Evolutionary conservation across 64 coral and sea anemone species (phyloP).

Genomic region (Anthopleura sola): DNA sequence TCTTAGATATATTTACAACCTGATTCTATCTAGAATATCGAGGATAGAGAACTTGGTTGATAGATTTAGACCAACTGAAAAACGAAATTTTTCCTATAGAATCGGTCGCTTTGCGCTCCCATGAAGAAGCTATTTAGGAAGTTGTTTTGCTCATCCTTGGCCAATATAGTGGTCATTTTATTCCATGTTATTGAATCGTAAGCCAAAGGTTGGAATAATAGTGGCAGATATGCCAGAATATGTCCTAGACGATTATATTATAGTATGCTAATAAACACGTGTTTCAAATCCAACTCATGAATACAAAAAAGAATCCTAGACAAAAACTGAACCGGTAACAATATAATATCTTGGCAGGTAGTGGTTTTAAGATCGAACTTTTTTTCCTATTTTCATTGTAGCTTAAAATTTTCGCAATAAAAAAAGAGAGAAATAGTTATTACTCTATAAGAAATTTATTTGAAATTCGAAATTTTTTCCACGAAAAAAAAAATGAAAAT

Average conservation of each 20-base stretch:
- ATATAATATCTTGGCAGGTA: background rate
- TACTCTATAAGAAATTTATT: background rate
- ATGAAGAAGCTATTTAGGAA: background rate
- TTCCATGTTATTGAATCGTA: background rate
- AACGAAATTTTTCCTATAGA: too few relatives aligned
- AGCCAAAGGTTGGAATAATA: background rate
- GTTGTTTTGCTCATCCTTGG: background rate
- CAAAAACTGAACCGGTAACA: background rate
- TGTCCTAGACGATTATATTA: background rate
- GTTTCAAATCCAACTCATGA: background rate
- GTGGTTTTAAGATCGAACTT: background rate
- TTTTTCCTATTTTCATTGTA: background rate
- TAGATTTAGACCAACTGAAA: too few relatives aligned
- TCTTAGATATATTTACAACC: too few relatives aligned
- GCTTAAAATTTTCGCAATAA: too few relatives aligned
- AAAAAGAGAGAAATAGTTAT: too few relatives aligned
- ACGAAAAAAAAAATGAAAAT: background rate
- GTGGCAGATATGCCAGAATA: background rate
- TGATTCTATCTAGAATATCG: too few relatives aligned
- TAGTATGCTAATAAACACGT: slow-evolving; percentile 5
- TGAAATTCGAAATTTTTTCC: background rate
- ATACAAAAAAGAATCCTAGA: background rate
- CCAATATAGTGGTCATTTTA: background rate
- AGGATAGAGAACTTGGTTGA: too few relatives aligned
- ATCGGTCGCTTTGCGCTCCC: background rate